Evolutionary conservation across 2,113 vertebrate genomes (phyloP), one percentile per base, ranked within the genome.

Genomic region (Morone chrysops): DNA sequence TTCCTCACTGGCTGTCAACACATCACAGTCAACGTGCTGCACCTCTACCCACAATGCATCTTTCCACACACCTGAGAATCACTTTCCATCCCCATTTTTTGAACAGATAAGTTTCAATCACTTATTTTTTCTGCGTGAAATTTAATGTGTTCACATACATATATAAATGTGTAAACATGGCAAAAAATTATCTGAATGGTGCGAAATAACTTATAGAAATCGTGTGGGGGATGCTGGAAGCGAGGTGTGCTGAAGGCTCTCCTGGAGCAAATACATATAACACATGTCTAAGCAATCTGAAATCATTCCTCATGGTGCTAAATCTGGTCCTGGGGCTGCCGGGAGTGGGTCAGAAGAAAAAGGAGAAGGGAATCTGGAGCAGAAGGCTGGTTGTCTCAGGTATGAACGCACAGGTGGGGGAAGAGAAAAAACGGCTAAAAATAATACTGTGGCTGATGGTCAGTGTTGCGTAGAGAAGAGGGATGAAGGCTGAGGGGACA

Each of bases 401-500:
- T 84, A 47, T 62, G 67, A 81, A 70, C 18, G 22, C 70, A 86
- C 62, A 66, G 71, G 78, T 66, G 4, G 65, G 62, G 59, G 22
- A 25, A 17, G 17, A 31, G 31, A 20, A 65, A 36, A 54, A n/a
- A 10, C 14, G 61, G 40, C 72, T 76, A 81, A 36, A 63, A 70
- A 71, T 90, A 89, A 88, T 88, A 88, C 90, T 92, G 82, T 45
- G 72, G 53, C 10, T 48, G 78, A 62, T 54, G 78, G 65, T 89
- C 77, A 70, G 81, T 80, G 87, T 69, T 50, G 80, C 56, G 80
- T 78, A 53, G 80, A 82, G 86, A 68, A 43, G 76, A 69, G 78
- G 83, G 80, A 73, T 54, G 77, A 85, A 13, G 68, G 88, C 76
- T 77, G 85, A 67, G 80, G 82, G 75, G 74, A 51, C 57, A 74